These are phyloP conservation scores for Orgyia antiqua DNA, from an alignment of 2,888 invertebrate genomes.

Conservation along the genomic window DNA sequence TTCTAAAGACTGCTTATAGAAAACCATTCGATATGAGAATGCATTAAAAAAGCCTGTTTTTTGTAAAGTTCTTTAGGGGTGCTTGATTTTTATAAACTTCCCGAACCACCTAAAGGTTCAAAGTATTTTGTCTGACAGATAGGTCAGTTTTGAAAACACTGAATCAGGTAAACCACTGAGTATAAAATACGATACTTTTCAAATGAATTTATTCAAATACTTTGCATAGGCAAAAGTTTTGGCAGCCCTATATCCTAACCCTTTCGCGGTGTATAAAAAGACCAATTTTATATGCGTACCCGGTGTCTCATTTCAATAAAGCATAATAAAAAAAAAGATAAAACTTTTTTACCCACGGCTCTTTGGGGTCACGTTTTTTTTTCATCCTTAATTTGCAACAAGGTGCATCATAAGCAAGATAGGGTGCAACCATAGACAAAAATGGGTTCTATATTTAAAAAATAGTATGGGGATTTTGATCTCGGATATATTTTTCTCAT, in stretches of 20 bases:
- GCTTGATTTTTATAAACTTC: no score
- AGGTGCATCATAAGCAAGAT: conserved; percentile 70
- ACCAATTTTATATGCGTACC: conserved; percentile 73
- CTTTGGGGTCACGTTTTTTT: conserved; percentile 73
- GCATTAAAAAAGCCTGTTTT: no score
- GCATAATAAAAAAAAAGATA: conserved; percentile 67
- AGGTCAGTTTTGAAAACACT: no score
- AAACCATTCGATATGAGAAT: no score
- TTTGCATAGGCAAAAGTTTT: no score
- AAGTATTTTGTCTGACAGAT: no score
- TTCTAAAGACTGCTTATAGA: no score
- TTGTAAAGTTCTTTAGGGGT: no score
- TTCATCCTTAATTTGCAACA: conserved; percentile 77
- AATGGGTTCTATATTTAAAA: conserved; percentile 69
- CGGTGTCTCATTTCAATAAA: conserved; percentile 78
- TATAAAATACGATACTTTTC: no score
- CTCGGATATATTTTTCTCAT: conserved; percentile 61
- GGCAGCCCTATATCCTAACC: conserved; percentile 38
- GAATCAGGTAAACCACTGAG: no score
- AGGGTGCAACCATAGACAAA: conserved; percentile 61
- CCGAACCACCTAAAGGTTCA: no score
- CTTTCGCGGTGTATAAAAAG: conserved; percentile 61
- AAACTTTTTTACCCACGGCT: conserved; percentile 73
- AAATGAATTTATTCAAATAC: no score
- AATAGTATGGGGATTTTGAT: conserved; percentile 45